phyloP scores from a whole-genome alignment of 37 sponge, comb jelly and placozoan species.

The Ianthella basta region DNA sequence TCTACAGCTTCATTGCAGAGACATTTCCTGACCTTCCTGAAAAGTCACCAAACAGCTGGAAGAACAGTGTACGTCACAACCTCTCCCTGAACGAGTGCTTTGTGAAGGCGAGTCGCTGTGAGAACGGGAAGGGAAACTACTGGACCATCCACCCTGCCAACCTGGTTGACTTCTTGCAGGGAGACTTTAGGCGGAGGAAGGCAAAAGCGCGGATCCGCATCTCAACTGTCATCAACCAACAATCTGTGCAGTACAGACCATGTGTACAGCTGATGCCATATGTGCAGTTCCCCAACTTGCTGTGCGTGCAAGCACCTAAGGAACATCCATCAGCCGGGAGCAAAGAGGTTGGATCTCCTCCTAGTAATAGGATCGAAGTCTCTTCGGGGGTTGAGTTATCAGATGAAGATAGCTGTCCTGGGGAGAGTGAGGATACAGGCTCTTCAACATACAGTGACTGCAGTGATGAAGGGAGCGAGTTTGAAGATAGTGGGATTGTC shows the following conservation, averaged over 20 bases:
- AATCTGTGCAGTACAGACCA: no score
- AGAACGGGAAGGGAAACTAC: constrained; percentile 78
- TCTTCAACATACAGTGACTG: no score
- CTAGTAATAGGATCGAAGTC: no score
- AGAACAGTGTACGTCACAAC: constrained; percentile 82
- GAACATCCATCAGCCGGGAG: no score
- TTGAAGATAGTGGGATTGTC: neutral
- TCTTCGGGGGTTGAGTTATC: no score
- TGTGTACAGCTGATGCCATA: neutral
- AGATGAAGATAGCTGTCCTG: no score
- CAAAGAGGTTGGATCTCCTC: no score
- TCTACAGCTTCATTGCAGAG: constrained; percentile 55
- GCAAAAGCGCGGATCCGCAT: constrained; percentile 25
- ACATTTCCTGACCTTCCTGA: constrained; percentile 54
- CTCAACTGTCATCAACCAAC: neutral
- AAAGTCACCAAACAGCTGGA: constrained; percentile 66
- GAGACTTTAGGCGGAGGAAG: constrained; percentile 51
- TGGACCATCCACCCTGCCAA: constrained; percentile 82
- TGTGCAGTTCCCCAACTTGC: neutral
- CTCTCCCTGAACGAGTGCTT: constrained; percentile 81
- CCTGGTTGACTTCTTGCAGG: constrained; percentile 64
- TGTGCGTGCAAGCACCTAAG: neutral
- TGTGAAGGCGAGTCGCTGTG: constrained; percentile 64
- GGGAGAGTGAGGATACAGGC: no score
- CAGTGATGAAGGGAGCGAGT: neutral